Evolutionary conservation across 2,797 vertebrate genomes (phyloP).

Genomic region (Sebastes miniatus): DNA sequence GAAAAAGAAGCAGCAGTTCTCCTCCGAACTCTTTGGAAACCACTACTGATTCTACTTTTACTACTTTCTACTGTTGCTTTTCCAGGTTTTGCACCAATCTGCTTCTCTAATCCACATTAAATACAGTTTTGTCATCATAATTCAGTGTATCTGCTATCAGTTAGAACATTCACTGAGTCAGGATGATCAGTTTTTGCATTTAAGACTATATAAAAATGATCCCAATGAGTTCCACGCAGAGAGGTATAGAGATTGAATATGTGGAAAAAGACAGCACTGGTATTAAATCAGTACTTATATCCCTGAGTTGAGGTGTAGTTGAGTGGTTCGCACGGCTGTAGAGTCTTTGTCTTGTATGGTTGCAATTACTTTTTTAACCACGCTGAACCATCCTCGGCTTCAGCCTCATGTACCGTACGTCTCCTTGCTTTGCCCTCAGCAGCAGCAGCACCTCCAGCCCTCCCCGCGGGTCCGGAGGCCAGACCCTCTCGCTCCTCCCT

Average conservation of each 20-base stretch:
- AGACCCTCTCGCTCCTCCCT: not conserved
- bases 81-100: not conserved
- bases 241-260: not conserved
- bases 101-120: not conserved
- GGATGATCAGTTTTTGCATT: not conserved
- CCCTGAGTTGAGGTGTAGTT: not conserved
- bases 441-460: not conserved
- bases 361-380: not conserved
- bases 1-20: not conserved
- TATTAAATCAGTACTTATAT: not conserved
- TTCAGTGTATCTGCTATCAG: not conserved
- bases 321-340: too few species aligned
- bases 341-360: too few species aligned
- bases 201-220: too few species aligned
- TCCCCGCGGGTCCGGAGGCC: conserved; percentile 1
- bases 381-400: not conserved
- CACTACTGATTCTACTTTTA: not conserved
- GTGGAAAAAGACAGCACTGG: not conserved
- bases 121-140: not conserved
- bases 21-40: not conserved
- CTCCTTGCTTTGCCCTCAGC: conserved; percentile 5
- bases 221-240: not conserved
- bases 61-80: not conserved
- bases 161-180: not conserved
- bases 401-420: not conserved